A percentile compares a stretch with the other conserved stretches of the same genome.
These are phyloP conservation scores for Hybognathus amarus DNA, from an alignment of 2,797 vertebrate genomes.

Conservation along the genomic window DNA sequence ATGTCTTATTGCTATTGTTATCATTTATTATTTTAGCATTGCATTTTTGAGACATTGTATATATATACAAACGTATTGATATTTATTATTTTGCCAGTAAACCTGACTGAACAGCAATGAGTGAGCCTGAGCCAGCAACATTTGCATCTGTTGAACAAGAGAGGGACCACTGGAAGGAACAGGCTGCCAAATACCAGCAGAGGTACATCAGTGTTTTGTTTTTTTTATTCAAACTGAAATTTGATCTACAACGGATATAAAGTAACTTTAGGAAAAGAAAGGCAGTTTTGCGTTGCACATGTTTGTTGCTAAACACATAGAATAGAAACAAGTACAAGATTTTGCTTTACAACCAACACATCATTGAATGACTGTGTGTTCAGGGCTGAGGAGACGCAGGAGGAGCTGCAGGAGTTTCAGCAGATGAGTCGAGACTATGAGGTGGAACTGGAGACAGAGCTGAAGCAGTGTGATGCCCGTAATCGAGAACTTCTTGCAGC, in stretches of 20 bases:
- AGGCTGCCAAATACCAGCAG: slow-evolving; percentile 85
- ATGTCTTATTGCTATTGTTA: neutral
- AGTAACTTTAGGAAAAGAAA: neutral
- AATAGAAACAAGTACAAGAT: neutral
- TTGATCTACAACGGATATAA: neutral
- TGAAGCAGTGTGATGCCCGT: slow-evolving; percentile 89
- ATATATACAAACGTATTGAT: neutral
- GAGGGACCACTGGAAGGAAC: slow-evolving; percentile 88
- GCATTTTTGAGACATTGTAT: neutral
- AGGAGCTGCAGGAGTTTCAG: slow-evolving; percentile 94
- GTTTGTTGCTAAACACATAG: neutral
- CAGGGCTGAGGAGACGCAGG: slow-evolving; percentile 88
- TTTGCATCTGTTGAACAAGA: slow-evolving; percentile 89
- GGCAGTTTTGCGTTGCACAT: neutral
- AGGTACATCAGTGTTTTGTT: slow-evolving; percentile 74
- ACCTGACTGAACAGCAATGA: slow-evolving; percentile 67
- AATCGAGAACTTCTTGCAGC: slow-evolving; percentile 90
- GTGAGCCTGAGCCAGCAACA: slow-evolving; percentile 67
- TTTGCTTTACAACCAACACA: neutral
- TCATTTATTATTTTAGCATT: neutral
- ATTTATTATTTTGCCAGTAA: neutral
- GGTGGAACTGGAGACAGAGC: slow-evolving; percentile 91
- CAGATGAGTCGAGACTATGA: slow-evolving; percentile 97
- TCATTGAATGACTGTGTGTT: slow-evolving; percentile 15
- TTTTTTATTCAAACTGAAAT: neutral